Base-by-base conservation (phyloP, 2,113 vertebrate species). In the Salvelinus namaycush region DNA sequence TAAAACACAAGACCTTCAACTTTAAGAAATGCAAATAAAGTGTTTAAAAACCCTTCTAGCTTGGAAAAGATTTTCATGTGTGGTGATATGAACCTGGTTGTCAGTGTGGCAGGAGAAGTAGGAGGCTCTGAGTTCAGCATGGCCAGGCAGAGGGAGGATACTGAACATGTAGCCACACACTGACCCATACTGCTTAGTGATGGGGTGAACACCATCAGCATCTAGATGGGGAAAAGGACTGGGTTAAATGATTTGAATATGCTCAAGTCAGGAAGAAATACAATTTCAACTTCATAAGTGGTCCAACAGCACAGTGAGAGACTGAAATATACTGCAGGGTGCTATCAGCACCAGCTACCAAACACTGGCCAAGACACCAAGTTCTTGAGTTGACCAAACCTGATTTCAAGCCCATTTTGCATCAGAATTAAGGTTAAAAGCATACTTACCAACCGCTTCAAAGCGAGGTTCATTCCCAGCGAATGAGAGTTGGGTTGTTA, bases 41-140 rank as follows among this genome's bases (percentile, higher is more conserved):
- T 7, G 34, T 39, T 2, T 8, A 39, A 39, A 39, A 39, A 9
- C 8, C 39, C 39, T 9, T 39, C 8, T 2, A 11, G 39, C 39
- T 44, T 44, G 11, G 39, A 44, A 11, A 9, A 44, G 39, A 44
- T 0, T 9, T 7, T 5, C 6, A 83, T 90, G 16, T 18, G 13
- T 2, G 5, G 24, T 13, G 12, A 29, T 1, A 0, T 48, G n/a
- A 77, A 93, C 93, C 29, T 83, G 27, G 70, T 87, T 87, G 1
- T 70, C 39, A 1, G 86, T 82, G 51, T 93, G 87, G 66, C 91
- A 93, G 75, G 91, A 90, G 78, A 93, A 90, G 83, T 91, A 93
- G 0, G 93, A 94, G 0, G 90, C 89, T 27, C 87, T 49, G 0
- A 93, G 84, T 76, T 84, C 79, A 27, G 77, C 49, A 0, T 8